Conservation (phyloP, 1,140 invertebrate genomes). For the Habropoda laboriosa region DNA sequence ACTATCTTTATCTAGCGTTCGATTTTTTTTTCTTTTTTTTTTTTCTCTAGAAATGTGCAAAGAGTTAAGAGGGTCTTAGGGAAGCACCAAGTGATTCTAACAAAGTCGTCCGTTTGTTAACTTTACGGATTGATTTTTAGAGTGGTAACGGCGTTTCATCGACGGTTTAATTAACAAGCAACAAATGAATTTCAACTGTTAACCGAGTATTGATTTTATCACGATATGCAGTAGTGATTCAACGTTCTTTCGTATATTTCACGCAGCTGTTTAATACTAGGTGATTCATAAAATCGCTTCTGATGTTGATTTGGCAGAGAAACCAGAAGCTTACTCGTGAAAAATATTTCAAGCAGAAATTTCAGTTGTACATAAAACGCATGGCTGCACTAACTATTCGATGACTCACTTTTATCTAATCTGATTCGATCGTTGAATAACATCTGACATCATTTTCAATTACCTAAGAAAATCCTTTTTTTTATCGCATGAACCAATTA, state of each 20-base stretch:
- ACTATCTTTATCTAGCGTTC: conserved; percentile 43
- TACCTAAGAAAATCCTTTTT: too few relatives aligned
- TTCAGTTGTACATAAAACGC: neutral
- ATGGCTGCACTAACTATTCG: neutral
- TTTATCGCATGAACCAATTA: too few relatives aligned
- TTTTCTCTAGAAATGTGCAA: neutral
- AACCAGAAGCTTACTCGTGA: neutral
- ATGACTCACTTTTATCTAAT: neutral
- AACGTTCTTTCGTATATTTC: neutral
- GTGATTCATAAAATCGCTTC: neutral
- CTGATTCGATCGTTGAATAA: neutral
- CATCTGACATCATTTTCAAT: too few relatives aligned
- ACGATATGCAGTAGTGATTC: neutral
- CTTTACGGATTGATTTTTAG: conserved; percentile 1
- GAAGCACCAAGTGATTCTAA: conserved; percentile 6
- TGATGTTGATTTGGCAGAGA: neutral
- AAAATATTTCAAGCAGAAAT: neutral
- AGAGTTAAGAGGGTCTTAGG: neutral
- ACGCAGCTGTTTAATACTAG: neutral
- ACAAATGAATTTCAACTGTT: neutral
- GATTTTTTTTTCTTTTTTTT: conserved; percentile 31
- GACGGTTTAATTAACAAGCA: neutral
- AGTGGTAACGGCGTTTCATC: too few relatives aligned
- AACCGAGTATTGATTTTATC: neutral
- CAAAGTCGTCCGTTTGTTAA: neutral